Evolutionary conservation across 2,797 vertebrate genomes (phyloP), one percentile per base, ranked within the genome.

Genomic region (Acanthurus tractus): DNA sequence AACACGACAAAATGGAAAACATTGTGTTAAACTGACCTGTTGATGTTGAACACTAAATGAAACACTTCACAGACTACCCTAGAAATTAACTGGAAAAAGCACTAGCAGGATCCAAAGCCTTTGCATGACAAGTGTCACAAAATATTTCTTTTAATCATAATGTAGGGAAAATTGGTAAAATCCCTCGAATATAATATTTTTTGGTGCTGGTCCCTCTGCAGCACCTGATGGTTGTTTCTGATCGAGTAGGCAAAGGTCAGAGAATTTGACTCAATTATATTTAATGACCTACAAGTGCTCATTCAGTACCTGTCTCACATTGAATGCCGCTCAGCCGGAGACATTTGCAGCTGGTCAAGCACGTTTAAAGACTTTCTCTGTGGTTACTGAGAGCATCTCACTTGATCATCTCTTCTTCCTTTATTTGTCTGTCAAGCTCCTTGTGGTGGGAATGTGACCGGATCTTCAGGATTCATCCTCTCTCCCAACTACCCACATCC

Each of bases 401-500:
- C 20, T 74, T 17, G 81, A 75, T 2, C 4, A 67, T 44, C 7
- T 48, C 14, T 46, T 34, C 15, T 59, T 64, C 12, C n/a, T 62
- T 58, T 56, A 48, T 50, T 22, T 22, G 18, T 70, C 84, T 93
- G 84, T 94, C 63, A 91, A 99, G 98, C 98, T 93, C 98, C 98
- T 55, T 99, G 98, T 90, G 98, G 98, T 85, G 98, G 98, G 58
- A 99, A 99, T 84, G 94, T 99, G 89, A 99, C 98, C 6, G 98
- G 98, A 78, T 98, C 97, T 62, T 98, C 98, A 20, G 97, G 97
- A 68, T 98, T 99, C 92, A 98, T 99, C 90, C 96, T 99, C 38
- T 99, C 98, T 36, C 98, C 98, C 45, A 99, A 98, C 88, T 99
- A 97, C 85, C 97, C 98, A 74, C 97, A 97, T 82, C 97, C 98